Evolutionary conservation across 37 sponge, comb jelly and placozoan species (phyloP), one percentile per base, ranked within the genome.

Genomic region (Dysidea cf. avara): DNA sequence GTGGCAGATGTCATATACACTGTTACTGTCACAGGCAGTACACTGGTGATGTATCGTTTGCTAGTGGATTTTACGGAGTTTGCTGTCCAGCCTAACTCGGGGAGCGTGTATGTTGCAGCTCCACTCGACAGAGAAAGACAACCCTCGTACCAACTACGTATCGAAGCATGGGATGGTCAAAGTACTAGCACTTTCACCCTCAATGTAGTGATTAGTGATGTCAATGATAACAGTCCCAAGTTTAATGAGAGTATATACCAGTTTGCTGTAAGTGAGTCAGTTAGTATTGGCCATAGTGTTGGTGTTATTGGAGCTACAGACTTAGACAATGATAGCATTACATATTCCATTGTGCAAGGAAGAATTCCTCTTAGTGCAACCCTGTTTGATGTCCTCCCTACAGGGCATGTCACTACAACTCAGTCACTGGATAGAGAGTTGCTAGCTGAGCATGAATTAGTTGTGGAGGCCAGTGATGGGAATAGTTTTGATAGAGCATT

Each of bases 381-480:
- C 25, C 52, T 81, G 5, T 80, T 86, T 39, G 21, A 29, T 13
- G 20, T 86, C 20, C 29, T 35, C 7, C 20, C 40, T 20, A 22
- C 12, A 0, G 66, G 70, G 17, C 47, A 48, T 12, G 2, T 64
- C 16, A 24, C 51, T 20, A 54, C 16, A 55, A 54, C 46, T 63
- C 13, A 26, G 72, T 70, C 14, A 4, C 53, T 11, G 69, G 69
- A 86, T 38, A 39, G 81, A 53, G 87, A 86, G 47, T 1, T 1
- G 36, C 24, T 74, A 14, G 38, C 81, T 0, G 53, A 59, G 13
- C 81, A 86, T 40, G 48, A 46, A 2, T 56, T 86, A 12, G 80
- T 81, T 6, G 76, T 86, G 9, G 56, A 64, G 32, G 87, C 65
- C 18, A 35, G 39, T 46, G 87, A 86, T 48, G 31, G 34, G 18